Evolutionary conservation across 2,113 vertebrate species (phyloP).

Genomic region (Echinops telfairi): DNA sequence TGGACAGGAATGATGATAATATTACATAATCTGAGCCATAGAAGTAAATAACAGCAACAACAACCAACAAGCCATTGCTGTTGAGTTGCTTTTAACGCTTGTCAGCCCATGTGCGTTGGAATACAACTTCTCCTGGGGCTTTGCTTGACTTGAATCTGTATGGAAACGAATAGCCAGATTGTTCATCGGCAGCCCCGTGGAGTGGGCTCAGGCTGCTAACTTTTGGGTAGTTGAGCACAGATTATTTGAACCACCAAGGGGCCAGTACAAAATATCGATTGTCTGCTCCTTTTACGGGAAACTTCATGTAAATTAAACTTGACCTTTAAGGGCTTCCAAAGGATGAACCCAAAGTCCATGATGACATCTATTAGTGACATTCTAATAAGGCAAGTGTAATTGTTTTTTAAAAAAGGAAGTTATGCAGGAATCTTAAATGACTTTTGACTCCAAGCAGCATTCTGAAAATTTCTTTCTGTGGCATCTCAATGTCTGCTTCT

Average conservation of each 20-base stretch:
- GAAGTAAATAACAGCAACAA: too few species aligned
- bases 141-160: background rate
- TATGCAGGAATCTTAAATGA: background rate
- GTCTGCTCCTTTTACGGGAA: background rate
- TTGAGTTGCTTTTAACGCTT: too few species aligned
- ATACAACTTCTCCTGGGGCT: background rate
- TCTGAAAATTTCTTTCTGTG: too few species aligned
- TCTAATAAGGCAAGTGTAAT: background rate
- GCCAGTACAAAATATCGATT: background rate
- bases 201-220: background rate
- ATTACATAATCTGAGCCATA: too few species aligned
- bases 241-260: background rate
- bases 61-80: background rate
- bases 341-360: background rate
- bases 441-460: too few species aligned
- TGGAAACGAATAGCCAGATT: background rate
- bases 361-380: background rate
- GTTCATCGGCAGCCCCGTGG: background rate
- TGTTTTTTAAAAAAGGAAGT: background rate
- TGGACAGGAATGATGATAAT: too few species aligned
- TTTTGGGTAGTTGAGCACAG: too few species aligned
- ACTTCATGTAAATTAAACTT: background rate
- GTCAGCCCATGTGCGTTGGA: too few species aligned
- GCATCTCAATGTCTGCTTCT: too few species aligned
- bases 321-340: slow-evolving; percentile 18